A percentile compares a stretch with the other conserved stretches of the same genome.
phyloP scores from a whole-genome alignment of 2,888 invertebrate species.

The Mesochorus sp. region DNA sequence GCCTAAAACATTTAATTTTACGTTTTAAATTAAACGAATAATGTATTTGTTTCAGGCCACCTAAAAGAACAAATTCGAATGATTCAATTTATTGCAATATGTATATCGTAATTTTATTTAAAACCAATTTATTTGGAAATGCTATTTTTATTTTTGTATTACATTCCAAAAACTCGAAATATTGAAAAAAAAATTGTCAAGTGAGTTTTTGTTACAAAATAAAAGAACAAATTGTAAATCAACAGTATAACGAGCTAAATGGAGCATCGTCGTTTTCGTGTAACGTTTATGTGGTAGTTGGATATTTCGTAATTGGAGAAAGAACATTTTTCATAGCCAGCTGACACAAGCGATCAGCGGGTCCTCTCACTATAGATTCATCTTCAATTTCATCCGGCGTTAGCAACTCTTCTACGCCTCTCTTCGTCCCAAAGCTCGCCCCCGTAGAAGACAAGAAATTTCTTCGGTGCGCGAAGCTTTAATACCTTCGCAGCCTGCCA shows the following conservation, averaged over 20 bases:
- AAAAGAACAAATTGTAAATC: no score
- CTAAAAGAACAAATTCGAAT: not conserved
- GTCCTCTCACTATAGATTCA: constrained; percentile 10
- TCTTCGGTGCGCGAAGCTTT: constrained; percentile 47
- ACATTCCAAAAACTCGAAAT: no score
- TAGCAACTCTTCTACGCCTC: not conserved
- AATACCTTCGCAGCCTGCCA: constrained; percentile 56
- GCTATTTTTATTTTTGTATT: no score
- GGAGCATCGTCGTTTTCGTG: not conserved
- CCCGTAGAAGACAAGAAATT: constrained; percentile 31
- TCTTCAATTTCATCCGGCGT: constrained; percentile 43
- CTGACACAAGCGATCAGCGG: constrained; percentile 45
- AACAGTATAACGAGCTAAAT: no score
- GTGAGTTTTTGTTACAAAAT: no score
- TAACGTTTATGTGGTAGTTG: not conserved
- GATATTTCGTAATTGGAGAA: constrained; percentile 31
- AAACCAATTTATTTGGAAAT: no score
- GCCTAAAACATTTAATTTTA: not conserved
- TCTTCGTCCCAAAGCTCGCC: not conserved
- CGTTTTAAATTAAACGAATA: not conserved
- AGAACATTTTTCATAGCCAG: constrained; percentile 35
- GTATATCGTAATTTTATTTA: no score
- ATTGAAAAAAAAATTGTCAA: no score
- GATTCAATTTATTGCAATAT: no score
- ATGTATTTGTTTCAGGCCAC: not conserved